Percentiles rank a stretch among this genome's conserved stretches.
Conservation (phyloP, 2,888 invertebrate species). For the Andrena marginata region DNA sequence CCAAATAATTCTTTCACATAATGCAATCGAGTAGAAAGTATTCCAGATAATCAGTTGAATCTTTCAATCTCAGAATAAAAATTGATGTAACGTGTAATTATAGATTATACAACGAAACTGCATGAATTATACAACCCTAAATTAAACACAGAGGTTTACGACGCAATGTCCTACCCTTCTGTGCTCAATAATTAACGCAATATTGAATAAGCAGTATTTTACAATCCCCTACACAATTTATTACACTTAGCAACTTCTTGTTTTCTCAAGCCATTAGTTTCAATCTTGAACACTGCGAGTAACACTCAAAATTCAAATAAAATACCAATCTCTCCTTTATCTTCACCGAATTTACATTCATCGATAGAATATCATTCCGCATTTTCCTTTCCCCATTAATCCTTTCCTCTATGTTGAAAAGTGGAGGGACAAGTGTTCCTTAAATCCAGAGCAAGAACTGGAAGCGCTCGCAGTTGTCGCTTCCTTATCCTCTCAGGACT, state of each 20-base stretch:
- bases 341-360: not conserved
- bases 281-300: not conserved
- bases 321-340: not conserved
- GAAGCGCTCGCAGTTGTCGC: slow-evolving; percentile 34
- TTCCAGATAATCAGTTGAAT: not conserved
- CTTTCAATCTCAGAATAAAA: not conserved
- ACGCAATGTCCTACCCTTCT: not conserved
- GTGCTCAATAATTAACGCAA: not conserved
- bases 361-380: not conserved
- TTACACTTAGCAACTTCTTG: not conserved
- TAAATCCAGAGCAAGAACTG: not conserved
- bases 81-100: not conserved
- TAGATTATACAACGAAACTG: not conserved
- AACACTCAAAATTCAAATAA: not conserved
- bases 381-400: too few species aligned
- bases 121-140: not conserved
- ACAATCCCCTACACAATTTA: not conserved
- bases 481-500: slow-evolving; percentile 38
- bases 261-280: not conserved
- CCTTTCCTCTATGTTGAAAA: too few species aligned
- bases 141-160: not conserved
- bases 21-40: not conserved
- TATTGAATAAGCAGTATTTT: not conserved
- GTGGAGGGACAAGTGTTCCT: not conserved
- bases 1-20: not conserved